These are phyloP conservation scores for Hylia prasina DNA, from an alignment of 2,113 vertebrate genomes.

Conservation along the genomic window DNA sequence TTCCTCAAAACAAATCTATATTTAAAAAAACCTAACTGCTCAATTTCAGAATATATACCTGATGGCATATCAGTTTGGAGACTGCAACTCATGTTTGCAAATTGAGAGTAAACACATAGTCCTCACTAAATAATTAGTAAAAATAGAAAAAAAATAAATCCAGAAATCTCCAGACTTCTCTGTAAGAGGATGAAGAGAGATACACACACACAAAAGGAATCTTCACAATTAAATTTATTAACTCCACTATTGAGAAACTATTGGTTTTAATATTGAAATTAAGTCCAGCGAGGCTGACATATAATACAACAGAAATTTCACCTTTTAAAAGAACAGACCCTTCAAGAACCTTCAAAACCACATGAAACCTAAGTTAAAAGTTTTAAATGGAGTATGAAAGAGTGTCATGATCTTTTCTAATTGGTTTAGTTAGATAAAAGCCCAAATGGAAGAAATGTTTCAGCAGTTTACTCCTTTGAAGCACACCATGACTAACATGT, in stretches of 20 bases:
- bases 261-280: not conserved
- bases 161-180: not conserved
- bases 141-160: not conserved
- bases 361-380: not conserved
- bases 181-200: not conserved
- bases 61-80: not conserved
- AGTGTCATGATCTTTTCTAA: not conserved
- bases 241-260: not conserved
- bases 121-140: not conserved
- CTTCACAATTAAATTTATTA: not conserved
- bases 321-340: not conserved
- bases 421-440: not conserved
- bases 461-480: not conserved
- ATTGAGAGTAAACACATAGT: not conserved
- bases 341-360: not conserved
- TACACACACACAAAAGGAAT: not conserved
- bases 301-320: not conserved
- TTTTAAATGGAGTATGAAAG: not conserved
- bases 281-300: not conserved
- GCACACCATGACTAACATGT: not conserved
- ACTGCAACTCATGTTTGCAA: not conserved
- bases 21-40: not conserved
- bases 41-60: not conserved
- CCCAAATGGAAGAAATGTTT: not conserved
- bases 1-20: not conserved